These are phyloP conservation scores for Rhabdomys dilectus DNA, from an alignment of 2,113 vertebrate species.

Conservation along the genomic window DNA sequence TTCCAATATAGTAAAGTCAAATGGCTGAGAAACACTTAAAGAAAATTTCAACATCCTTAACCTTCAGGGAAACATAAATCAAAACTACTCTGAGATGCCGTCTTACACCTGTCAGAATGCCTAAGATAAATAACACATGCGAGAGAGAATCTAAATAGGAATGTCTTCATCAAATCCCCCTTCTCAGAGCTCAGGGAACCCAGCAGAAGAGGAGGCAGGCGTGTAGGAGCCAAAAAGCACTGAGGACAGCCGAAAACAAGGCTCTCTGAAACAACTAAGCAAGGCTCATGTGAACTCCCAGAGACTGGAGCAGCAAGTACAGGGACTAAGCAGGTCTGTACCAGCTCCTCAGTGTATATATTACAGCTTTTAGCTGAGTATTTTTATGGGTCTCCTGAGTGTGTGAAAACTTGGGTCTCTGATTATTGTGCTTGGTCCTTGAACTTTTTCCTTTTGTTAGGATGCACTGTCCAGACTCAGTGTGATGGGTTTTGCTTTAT, in stretches of 20 bases:
- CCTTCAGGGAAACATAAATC: too few relatives aligned
- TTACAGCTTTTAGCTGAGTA: neutral
- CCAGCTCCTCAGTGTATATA: neutral
- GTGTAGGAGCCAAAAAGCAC: too few relatives aligned
- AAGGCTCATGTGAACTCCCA: neutral
- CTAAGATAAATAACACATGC: too few relatives aligned
- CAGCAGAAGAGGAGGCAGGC: neutral
- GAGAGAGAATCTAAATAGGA: neutral
- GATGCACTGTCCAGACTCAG: too few relatives aligned
- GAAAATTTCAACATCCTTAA: neutral
- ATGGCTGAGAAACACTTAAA: neutral
- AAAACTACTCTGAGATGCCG: neutral
- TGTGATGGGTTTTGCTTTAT: neutral
- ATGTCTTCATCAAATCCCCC: neutral
- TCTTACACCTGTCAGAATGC: neutral
- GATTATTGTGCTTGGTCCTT: too few relatives aligned
- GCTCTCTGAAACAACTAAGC: fast-evolving
- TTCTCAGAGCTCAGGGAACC: neutral
- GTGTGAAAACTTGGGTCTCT: neutral
- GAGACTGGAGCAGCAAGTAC: neutral
- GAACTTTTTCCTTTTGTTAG: neutral
- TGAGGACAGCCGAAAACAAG: neutral
- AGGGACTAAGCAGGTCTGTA: neutral
- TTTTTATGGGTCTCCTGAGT: neutral
- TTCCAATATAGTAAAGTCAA: neutral